Evolutionary conservation across 1,140 invertebrate genomes (phyloP).

Genomic region (Ceratina japonica): DNA sequence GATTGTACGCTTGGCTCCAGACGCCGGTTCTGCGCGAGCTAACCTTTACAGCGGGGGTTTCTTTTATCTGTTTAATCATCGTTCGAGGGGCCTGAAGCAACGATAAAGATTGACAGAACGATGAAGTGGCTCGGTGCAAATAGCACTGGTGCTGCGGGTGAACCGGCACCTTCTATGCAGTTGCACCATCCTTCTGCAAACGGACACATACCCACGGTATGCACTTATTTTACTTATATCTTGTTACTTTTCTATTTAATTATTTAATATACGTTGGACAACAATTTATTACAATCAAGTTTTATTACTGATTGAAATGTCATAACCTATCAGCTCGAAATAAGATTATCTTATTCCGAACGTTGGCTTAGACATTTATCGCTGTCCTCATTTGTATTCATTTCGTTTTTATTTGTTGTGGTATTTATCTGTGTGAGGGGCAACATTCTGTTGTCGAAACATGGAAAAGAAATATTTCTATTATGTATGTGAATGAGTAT

Average conservation of each 20-base stretch:
- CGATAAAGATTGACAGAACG: constrained; percentile 63
- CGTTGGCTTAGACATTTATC: not conserved
- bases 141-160: constrained; percentile 74
- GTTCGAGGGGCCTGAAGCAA: constrained; percentile 47
- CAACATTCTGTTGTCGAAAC: not conserved
- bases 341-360: not conserved
- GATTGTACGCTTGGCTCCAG: constrained; percentile 47
- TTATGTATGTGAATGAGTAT: constrained; percentile 21
- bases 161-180: constrained; percentile 79
- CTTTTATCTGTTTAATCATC: constrained; percentile 35
- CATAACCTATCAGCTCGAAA: constrained; percentile 50
- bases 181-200: constrained; percentile 77
- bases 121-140: constrained; percentile 79
- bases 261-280: not conserved
- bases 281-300: not conserved
- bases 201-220: constrained; percentile 76
- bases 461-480: not conserved
- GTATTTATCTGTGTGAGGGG: no score
- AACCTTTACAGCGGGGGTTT: constrained; percentile 55
- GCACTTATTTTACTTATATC: not conserved
- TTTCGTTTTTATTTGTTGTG: not conserved
- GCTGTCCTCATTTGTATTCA: not conserved
- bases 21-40: constrained; percentile 61
- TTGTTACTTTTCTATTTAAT: not conserved
- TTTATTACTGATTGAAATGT: constrained; percentile 14